Conservation (phyloP, 2,113 vertebrate genomes). For the Pollimyrus isidori region DNA sequence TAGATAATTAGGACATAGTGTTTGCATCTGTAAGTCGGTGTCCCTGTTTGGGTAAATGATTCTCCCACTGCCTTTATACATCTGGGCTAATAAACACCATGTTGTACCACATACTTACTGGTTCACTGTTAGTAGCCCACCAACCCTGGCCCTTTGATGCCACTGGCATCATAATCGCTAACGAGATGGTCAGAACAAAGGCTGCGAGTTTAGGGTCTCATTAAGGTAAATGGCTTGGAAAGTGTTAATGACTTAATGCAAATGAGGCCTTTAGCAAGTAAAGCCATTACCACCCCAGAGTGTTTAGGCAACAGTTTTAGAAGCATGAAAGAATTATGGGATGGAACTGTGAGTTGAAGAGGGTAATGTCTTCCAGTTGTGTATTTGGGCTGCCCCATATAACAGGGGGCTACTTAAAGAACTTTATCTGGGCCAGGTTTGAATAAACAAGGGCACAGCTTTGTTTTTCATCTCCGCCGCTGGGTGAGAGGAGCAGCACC, state of each 20-base stretch:
- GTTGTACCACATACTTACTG: not conserved
- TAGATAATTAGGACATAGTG: not conserved
- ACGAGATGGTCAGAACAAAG: not conserved
- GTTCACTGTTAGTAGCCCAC: not conserved
- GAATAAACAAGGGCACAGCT: not conserved
- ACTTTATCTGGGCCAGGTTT: not conserved
- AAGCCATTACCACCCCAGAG: not conserved
- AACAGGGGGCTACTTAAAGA: not conserved
- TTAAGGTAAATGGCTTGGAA: conserved; percentile 1
- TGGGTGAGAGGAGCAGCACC: not conserved
- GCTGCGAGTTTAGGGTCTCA: not conserved
- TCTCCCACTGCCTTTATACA: not conserved
- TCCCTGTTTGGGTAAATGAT: not conserved
- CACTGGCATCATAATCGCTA: not conserved
- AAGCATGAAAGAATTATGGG: not conserved
- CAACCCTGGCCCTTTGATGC: not conserved
- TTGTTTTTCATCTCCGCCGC: not conserved
- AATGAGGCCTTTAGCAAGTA: not conserved
- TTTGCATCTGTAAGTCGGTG: not conserved
- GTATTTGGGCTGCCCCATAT: not conserved
- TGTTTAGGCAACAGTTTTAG: not conserved
- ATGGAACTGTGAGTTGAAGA: not conserved
- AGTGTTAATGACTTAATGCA: conserved; percentile 10
- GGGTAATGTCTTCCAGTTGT: not conserved
- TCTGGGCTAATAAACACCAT: not conserved